Conservation (phyloP, 2,113 vertebrate genomes). For the Miniopterus natalensis region DNA sequence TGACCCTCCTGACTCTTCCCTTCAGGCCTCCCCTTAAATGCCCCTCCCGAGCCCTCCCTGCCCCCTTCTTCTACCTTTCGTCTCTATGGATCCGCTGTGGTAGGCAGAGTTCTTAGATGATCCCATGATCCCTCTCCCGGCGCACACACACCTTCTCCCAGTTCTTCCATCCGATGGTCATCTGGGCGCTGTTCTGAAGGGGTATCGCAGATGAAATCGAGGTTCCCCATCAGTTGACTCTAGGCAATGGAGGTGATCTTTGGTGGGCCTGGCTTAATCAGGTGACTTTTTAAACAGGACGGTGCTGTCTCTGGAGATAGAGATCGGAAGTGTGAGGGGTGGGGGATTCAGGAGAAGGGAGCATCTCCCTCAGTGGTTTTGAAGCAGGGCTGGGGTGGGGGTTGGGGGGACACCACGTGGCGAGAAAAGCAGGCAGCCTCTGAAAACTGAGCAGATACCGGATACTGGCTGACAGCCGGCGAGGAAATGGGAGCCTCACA, state of each 20-base stretch:
- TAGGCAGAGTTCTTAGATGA: neutral
- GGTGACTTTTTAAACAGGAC: neutral
- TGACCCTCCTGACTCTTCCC: neutral
- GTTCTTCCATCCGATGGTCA: neutral
- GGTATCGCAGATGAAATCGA: neutral
- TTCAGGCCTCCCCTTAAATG: neutral
- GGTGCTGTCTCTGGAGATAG: neutral
- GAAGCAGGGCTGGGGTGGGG: neutral
- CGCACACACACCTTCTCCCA: fast-evolving
- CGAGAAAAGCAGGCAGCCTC: neutral
- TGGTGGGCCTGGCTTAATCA: neutral
- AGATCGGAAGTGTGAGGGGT: neutral
- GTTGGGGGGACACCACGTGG: fast-evolving
- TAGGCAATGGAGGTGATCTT: neutral
- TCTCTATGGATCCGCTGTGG: fast-evolving
- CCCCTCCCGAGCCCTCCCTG: neutral
- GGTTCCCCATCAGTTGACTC: neutral
- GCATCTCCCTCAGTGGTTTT: neutral
- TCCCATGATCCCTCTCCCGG: neutral
- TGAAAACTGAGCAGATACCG: neutral
- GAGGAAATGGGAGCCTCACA: neutral
- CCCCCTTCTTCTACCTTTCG: fast-evolving
- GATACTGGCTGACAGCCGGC: neutral
- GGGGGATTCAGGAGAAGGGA: neutral
- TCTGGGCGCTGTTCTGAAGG: neutral